Evolutionary conservation across 2,888 invertebrate genomes (phyloP), one percentile per base, ranked within the genome.

Genomic region (Carpatolechia fugitivella): DNA sequence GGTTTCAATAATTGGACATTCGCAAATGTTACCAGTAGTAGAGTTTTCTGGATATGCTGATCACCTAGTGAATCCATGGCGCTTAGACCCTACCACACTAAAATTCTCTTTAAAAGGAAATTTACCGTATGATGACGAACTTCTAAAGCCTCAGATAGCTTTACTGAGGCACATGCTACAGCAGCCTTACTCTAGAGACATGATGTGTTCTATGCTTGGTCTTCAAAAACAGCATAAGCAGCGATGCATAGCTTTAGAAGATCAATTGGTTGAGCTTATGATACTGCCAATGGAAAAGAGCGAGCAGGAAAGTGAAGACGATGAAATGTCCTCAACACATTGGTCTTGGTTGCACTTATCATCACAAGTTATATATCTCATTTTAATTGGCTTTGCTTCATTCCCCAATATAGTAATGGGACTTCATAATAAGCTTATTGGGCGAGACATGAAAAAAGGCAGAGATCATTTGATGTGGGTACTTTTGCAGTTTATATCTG

Each of bases 391-490:
- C 74, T 97, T 97, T 82, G 97, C 97, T 0, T 96, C 95, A 61
- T 99, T 99, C 74, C 96, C 97, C 31, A 97, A 96, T 72, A 96
- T 99, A 73, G 97, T 99, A 0, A 93, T 95, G 89, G 95, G 96
- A 0, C 91, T 99, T 31, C 96, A 97, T 77, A 95, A 96, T 56
- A 97, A 96, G 89, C 81, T 97, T 35, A 92, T 94, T 41, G 94
- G 94, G 6, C 92, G 95, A 63, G 96, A 97, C 72, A 90, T 98
- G 75, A 92, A 95, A 58, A 96, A 97, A 80, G 98, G 98, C 0
- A 91, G 99, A 48, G 99, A 99, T 83, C 98, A 99, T 71, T 89
- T 99, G n/a, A 99, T 99, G 99, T 99, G 99, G 99, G 96, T 98
- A 16, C 88, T 99, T 14, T 88, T 99, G 41, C 99, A 99, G 85